Conservation (phyloP, 2,113 vertebrate genomes). For the Bos javanicus region DNA sequence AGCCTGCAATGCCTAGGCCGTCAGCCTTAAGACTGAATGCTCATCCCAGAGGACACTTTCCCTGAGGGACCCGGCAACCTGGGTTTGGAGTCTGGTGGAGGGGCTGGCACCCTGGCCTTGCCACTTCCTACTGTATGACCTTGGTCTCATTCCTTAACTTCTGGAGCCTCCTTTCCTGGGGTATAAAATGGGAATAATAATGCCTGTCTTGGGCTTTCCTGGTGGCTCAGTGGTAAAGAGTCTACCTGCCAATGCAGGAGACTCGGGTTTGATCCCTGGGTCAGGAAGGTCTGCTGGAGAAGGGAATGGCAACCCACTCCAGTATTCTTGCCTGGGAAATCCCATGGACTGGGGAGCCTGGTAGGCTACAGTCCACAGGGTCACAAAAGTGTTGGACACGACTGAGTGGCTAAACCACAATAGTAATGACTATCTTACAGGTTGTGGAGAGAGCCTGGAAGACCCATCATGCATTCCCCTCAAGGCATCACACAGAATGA, state of each 20-base stretch:
- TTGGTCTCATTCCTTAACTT: neutral
- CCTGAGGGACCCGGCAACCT: neutral
- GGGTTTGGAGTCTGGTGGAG: neutral
- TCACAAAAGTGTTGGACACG: neutral
- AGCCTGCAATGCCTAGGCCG: rapidly evolving
- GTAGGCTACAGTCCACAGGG: neutral
- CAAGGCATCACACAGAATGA: neutral
- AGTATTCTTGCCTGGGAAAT: neutral
- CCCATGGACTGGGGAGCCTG: neutral
- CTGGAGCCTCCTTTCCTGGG: neutral
- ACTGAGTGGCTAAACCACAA: neutral
- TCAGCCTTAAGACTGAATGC: neutral
- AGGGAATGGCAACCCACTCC: neutral
- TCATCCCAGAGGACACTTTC: neutral
- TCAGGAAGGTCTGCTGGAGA: neutral
- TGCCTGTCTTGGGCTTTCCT: neutral
- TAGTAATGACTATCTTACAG: neutral
- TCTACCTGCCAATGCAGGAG: neutral
- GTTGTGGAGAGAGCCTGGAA: neutral
- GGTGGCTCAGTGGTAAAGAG: neutral
- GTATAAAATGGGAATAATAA: neutral
- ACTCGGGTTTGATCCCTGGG: neutral
- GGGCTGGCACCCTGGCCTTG: neutral
- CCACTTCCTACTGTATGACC: neutral
- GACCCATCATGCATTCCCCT: neutral